Conservation (phyloP, 30 jellyfish, hydroid and myxozoan genomes). For the Hydractinia echinata region DNA sequence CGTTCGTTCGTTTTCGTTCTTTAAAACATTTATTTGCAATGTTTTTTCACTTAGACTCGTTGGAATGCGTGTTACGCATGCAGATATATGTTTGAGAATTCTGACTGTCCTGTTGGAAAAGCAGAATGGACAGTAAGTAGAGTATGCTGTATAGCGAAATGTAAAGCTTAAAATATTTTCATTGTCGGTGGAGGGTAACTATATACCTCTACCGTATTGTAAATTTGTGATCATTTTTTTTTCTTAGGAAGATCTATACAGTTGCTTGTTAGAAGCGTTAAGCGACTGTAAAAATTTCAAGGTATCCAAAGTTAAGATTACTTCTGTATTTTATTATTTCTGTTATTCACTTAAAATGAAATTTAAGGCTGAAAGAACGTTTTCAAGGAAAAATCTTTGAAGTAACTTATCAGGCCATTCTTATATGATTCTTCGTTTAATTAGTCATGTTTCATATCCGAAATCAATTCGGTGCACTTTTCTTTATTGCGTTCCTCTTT, state of each 20-base stretch:
- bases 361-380: no score
- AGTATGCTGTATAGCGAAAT: background rate
- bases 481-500: no score
- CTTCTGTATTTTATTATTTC: no score
- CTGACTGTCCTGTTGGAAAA: slow-evolving; percentile 41
- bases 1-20: no score
- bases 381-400: no score
- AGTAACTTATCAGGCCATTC: no score
- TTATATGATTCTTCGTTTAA: no score
- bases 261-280: slow-evolving; percentile 70
- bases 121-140: slow-evolving; percentile 73
- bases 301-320: slow-evolving; percentile 26
- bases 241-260: slow-evolving; percentile 39
- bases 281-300: slow-evolving; percentile 85
- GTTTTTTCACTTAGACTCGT: slow-evolving; percentile 52
- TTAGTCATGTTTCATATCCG: no score
- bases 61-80: slow-evolving; percentile 99
- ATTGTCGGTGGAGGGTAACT: background rate
- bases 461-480: no score
- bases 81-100: slow-evolving; percentile 67
- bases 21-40: background rate
- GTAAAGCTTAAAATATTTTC: background rate
- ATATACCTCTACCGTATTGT: background rate
- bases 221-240: background rate
- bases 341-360: no score